A percentile compares a stretch with the other conserved stretches of the same genome.
phyloP scores from a whole-genome alignment of 1,140 invertebrate species.

The Achatina immaculata region DNA sequence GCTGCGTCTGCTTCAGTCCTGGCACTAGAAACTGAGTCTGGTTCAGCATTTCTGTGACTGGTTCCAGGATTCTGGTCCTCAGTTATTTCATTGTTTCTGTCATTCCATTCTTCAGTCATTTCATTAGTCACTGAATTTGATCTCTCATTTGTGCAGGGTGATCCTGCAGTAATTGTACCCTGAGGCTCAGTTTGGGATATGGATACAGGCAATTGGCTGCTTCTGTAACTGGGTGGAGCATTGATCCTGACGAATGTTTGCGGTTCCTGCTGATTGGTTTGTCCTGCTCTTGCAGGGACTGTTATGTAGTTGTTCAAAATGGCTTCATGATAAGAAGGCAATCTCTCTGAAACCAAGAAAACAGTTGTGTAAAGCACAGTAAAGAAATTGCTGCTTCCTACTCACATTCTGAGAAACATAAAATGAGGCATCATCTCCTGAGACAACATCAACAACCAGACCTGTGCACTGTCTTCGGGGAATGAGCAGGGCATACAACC shows the following conservation, averaged over 20 bases:
- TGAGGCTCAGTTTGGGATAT: not conserved
- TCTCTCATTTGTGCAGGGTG: not conserved
- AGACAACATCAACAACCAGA: too few relatives aligned
- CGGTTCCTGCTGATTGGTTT: not conserved
- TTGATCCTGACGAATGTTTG: conserved; percentile 4
- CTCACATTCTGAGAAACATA: too few relatives aligned
- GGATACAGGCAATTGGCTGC: not conserved
- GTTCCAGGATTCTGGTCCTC: not conserved
- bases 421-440: too few relatives aligned
- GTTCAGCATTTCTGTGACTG: not conserved
- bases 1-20: not conserved
- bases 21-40: not conserved
- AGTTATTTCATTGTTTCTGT: not conserved
- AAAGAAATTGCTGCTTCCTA: too few relatives aligned
- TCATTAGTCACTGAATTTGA: not conserved
- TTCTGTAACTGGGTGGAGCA: conserved; percentile 34
- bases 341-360: not conserved
- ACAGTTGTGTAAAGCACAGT: not conserved
- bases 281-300: conserved; percentile 4
- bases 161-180: not conserved
- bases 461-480: too few relatives aligned
- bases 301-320: conserved; percentile 12
- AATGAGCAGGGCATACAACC: too few relatives aligned
- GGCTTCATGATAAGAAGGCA: conserved; percentile 29
- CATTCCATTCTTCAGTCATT: not conserved